A percentile compares a stretch with the other conserved stretches of the same genome.
Conservation (phyloP, 2,888 invertebrate genomes). For the Xestia rhomboidea region DNA sequence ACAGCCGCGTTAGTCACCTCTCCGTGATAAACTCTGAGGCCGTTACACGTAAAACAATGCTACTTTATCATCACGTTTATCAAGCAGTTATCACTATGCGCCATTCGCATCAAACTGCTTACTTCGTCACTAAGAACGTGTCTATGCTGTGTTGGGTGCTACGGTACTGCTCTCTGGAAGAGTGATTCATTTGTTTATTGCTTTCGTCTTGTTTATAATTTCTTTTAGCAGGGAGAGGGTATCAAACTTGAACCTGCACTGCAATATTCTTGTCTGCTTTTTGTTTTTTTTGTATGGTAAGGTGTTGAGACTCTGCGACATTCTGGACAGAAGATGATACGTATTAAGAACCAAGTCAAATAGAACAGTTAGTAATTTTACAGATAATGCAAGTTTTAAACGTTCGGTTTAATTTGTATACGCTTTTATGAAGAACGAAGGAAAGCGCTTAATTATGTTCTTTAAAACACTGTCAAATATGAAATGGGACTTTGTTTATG, state of each 20-base stretch:
- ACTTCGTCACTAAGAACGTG: constrained; percentile 64
- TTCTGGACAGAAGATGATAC: not conserved
- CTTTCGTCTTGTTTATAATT: constrained; percentile 4
- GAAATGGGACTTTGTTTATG: not conserved
- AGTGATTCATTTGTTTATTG: constrained; percentile 27
- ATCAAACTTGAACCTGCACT: constrained; percentile 2
- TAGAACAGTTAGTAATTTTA: not conserved
- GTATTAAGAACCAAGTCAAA: not conserved
- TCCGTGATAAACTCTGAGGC: constrained; percentile 74
- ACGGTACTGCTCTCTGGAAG: constrained; percentile 1
- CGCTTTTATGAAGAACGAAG: not conserved
- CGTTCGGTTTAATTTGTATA: not conserved
- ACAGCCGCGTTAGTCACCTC: constrained; percentile 73
- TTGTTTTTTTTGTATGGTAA: not conserved
- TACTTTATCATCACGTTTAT: constrained; percentile 70
- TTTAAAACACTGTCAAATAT: not conserved
- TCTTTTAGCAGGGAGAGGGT: not conserved
- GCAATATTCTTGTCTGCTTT: not conserved
- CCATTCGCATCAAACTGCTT: constrained; percentile 68
- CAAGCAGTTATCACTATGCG: constrained; percentile 67
- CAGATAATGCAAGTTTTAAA: not conserved
- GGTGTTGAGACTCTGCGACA: not conserved
- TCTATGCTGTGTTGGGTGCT: constrained; percentile 49
- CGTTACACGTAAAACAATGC: constrained; percentile 73
- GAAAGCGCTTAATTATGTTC: not conserved